A percentile compares a stretch with the other conserved stretches of the same genome.
These are phyloP conservation scores for Poecilia latipinna DNA, from an alignment of 2,113 vertebrate genomes.

Conservation along the genomic window DNA sequence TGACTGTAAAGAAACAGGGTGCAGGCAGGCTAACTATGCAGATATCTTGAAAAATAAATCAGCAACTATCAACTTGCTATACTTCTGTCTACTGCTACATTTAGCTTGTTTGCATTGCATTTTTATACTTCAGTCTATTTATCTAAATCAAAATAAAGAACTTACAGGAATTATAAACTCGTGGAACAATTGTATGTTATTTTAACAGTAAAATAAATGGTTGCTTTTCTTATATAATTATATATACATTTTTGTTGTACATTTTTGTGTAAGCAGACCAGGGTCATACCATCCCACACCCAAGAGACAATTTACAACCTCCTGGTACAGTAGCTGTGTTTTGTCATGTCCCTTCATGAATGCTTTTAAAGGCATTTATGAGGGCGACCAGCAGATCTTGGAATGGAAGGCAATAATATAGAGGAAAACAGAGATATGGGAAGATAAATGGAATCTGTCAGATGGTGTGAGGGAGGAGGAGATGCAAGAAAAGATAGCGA, in stretches of 20 bases:
- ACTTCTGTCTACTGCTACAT: background rate
- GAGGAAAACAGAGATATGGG: constrained; percentile 51
- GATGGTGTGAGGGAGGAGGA: constrained; percentile 73
- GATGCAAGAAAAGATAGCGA: constrained; percentile 58
- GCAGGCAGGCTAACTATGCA: background rate
- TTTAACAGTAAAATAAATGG: background rate
- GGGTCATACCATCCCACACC: background rate
- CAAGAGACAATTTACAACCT: background rate
- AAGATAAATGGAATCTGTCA: constrained; percentile 75
- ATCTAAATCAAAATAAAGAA: background rate
- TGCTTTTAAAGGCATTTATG: constrained; percentile 30
- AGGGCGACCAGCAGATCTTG: constrained; percentile 36
- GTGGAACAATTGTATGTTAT: background rate
- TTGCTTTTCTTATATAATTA: background rate
- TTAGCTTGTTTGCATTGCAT: background rate
- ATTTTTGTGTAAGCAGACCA: background rate
- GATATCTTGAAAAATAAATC: background rate
- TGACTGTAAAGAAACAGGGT: background rate
- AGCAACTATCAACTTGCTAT: background rate
- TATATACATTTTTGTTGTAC: background rate
- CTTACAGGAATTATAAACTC: background rate
- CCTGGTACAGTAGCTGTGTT: background rate
- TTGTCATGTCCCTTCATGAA: constrained; percentile 7
- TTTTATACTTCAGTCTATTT: background rate
- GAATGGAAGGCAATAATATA: constrained; percentile 50